A percentile compares a stretch with the other conserved stretches of the same genome.
These are phyloP conservation scores for Bettongia penicillata DNA, from an alignment of 2,113 vertebrate genomes.

Conservation along the genomic window DNA sequence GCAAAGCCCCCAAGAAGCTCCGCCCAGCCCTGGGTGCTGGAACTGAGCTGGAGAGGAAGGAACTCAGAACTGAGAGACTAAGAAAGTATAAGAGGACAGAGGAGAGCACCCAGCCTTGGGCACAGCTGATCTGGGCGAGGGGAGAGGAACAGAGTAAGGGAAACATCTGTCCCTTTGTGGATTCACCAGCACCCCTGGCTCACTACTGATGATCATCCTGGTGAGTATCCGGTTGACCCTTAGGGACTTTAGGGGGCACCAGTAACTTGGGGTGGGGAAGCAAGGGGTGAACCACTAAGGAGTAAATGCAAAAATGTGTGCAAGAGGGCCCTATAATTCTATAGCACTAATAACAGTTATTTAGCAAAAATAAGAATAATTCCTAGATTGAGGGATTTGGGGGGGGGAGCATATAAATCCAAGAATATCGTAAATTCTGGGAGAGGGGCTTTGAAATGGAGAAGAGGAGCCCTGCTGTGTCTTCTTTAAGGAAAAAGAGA, in stretches of 20 bases:
- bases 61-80: neutral
- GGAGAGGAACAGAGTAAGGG: neutral
- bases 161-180: neutral
- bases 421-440: neutral
- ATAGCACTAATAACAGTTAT: neutral
- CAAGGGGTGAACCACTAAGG: neutral
- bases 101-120: neutral
- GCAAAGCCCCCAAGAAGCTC: neutral
- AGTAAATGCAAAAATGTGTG: neutral
- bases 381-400: no score
- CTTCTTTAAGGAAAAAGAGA: neutral
- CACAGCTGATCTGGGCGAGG: neutral
- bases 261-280: neutral
- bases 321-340: neutral
- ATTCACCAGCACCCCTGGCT: no score
- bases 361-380: rapidly evolving
- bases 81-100: neutral
- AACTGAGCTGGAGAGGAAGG: neutral
- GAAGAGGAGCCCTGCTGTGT: neutral
- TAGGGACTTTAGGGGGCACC: no score
- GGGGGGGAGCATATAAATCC: neutral
- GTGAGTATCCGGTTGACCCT: neutral
- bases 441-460: neutral
- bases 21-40: neutral
- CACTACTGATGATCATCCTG: no score